A percentile compares a stretch with the other conserved stretches of the same genome.
Evolutionary conservation across 2,797 vertebrate genomes (phyloP).

Genomic region (Sebastes elongatus): DNA sequence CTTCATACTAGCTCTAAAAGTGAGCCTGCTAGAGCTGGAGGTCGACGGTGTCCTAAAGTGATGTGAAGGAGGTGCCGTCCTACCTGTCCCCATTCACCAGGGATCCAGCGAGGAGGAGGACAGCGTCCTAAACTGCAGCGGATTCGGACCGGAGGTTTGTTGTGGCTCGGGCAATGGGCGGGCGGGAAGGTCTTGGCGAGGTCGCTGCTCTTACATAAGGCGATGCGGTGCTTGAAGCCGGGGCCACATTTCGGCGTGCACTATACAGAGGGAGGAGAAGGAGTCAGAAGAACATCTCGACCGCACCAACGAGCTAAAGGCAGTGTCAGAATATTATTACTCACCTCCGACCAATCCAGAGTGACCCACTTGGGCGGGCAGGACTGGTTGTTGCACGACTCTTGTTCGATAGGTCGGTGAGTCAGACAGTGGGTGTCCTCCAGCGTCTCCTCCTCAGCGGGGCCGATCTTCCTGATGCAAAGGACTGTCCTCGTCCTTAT

Average conservation of each 20-base stretch:
- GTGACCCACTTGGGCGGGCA: conserved; percentile 97
- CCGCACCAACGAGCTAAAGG: not conserved
- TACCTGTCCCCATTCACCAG: conserved; percentile 99
- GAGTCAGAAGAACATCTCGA: not conserved
- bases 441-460: conserved; percentile 94
- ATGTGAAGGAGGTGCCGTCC: not conserved
- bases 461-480: conserved; percentile 92
- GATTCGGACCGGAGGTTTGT: conserved; percentile 92
- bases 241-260: conserved; percentile 97
- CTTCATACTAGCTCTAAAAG: no score
- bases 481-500: conserved; percentile 90
- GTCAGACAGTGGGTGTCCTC: conserved; percentile 93
- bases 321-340: not conserved
- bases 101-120: conserved; percentile 96
- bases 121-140: conserved; percentile 95
- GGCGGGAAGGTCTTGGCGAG: conserved; percentile 93
- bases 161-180: conserved; percentile 89
- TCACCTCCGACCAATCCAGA: conserved; percentile 98
- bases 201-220: conserved; percentile 96
- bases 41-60: no score
- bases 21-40: no score
- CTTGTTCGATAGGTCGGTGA: conserved; percentile 91
- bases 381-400: conserved; percentile 96
- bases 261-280: conserved; percentile 71
- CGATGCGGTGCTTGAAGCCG: conserved; percentile 97